Base-by-base conservation (phyloP, 2,888 invertebrate species). In the Sphaerophoria rueppellii region DNA sequence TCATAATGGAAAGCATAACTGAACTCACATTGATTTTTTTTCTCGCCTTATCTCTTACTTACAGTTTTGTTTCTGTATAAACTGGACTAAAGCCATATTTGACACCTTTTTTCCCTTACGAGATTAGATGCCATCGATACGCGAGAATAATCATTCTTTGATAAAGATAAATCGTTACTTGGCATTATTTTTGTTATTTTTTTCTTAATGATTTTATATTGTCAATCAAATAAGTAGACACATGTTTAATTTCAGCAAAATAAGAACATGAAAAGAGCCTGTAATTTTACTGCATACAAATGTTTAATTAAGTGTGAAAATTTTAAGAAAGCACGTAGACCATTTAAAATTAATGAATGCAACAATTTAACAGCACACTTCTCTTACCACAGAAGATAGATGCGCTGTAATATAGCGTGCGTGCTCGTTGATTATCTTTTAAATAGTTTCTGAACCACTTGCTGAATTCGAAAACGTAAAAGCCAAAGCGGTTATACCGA, bases 301-400 rank as follows among this genome's bases (percentile, higher is more conserved):
- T 12, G 46, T 69, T 40, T 6, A 58, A 60, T 60, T 58, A 32
- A 54, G 60, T 67, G 79, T 61, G 52, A 73, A 67, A 48, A 73
- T 54, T 71, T 24, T 35, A 34, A 7, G 4, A 24, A 35, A 67
- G 40, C 37, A 35, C 52, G 52, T 35, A 52, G 48, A 35, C 48
- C 46, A 67, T 81, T 57, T 57, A 81, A 81, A 40, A 48, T 71
- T 37, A 81, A 81, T 71, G 55, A 75, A n/a, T 40, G n/a, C 32
- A 4, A 70, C 69, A 80, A 80, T 80, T 80, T 57, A 75, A 35
- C 37, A 65, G 9, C 75, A 63, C 75, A 63, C 63, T 79, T 74
- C 34, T 52, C 60, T 60, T 60, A 12, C 63, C 63, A 63, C 35
- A 37, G 0, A 4, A 43, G 24, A 24, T 24, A 32, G 37, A 54